phyloP scores from a whole-genome alignment of 2,797 vertebrate genomes.

The Lepus townsendii region DNA sequence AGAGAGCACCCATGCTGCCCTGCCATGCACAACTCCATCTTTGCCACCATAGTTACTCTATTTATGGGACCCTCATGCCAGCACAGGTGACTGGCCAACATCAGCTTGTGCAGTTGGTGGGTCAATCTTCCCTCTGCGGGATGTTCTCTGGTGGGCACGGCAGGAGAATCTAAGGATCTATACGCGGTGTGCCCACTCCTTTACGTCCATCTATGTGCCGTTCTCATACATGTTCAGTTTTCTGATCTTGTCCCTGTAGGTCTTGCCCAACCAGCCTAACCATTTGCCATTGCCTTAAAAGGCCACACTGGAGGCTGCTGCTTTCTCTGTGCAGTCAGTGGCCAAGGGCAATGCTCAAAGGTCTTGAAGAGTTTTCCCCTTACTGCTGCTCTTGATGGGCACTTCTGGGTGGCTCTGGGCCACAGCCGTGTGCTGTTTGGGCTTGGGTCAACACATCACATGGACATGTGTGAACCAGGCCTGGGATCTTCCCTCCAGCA shows the following conservation, averaged over 20 bases:
- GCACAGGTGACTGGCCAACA: neutral
- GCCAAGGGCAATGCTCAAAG: neutral
- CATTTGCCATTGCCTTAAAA: neutral
- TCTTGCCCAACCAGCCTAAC: neutral
- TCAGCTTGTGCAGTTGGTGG: neutral
- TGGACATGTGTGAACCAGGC: neutral
- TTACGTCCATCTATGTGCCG: rapidly evolving
- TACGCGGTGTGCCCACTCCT: too few species aligned
- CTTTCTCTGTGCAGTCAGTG: neutral
- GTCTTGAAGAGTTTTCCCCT: neutral
- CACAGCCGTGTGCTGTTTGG: too few species aligned
- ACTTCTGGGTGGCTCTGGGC: neutral
- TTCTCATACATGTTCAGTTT: neutral
- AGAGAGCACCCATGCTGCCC: too few species aligned
- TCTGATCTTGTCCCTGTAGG: neutral
- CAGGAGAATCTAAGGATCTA: neutral
- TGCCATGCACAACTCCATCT: neutral
- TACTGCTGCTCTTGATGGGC: too few species aligned
- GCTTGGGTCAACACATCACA: neutral
- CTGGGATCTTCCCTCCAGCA: neutral
- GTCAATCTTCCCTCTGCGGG: neutral
- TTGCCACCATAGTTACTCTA: too few species aligned
- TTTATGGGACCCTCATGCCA: too few species aligned
- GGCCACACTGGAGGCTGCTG: neutral
- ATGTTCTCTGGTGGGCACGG: too few species aligned